Percentiles rank a stretch among this genome's conserved stretches.
phyloP scores from a whole-genome alignment of 2,113 vertebrate species.

The Amia ocellicauda region DNA sequence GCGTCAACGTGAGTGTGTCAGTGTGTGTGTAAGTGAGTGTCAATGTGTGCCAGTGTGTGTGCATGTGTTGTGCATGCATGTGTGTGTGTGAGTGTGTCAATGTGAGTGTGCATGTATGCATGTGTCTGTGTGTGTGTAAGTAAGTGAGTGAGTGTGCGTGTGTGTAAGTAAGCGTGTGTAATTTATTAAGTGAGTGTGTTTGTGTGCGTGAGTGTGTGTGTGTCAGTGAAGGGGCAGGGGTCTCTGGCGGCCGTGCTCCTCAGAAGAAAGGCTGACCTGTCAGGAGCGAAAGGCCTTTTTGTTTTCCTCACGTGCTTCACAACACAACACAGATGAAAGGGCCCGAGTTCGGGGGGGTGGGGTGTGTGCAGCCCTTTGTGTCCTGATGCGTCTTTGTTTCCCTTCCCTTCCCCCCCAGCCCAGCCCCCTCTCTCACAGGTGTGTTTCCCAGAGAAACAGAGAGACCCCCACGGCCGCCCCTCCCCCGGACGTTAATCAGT shows the following conservation, averaged over 20 bases:
- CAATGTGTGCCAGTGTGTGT: too few species aligned
- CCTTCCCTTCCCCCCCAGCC: not conserved
- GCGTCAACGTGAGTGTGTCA: too few species aligned
- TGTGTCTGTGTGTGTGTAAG: too few species aligned
- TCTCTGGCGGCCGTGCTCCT: not conserved
- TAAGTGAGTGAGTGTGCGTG: too few species aligned
- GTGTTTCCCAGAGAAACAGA: slow-evolving; percentile 4
- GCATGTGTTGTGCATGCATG: too few species aligned
- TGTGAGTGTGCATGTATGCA: too few species aligned
- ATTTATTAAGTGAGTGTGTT: too few species aligned
- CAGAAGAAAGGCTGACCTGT: not conserved
- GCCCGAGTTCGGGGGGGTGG: not conserved
- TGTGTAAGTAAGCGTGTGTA: too few species aligned
- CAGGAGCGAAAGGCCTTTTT: not conserved
- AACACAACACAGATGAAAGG: slow-evolving; percentile 7
- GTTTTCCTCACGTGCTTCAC: slow-evolving; percentile 5
- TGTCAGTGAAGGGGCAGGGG: not conserved
- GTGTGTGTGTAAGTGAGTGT: too few species aligned
- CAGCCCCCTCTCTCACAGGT: slow-evolving; percentile 6
- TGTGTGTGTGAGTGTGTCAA: too few species aligned
- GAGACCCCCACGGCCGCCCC: slow-evolving; percentile 27
- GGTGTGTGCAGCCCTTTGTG: not conserved
- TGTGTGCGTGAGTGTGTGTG: too few species aligned
- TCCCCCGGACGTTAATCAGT: slow-evolving; percentile 35
- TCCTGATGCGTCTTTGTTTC: slow-evolving; percentile 1